phyloP scores from a whole-genome alignment of 2,113 vertebrate genomes.

The Nothoprocta perdicaria region DNA sequence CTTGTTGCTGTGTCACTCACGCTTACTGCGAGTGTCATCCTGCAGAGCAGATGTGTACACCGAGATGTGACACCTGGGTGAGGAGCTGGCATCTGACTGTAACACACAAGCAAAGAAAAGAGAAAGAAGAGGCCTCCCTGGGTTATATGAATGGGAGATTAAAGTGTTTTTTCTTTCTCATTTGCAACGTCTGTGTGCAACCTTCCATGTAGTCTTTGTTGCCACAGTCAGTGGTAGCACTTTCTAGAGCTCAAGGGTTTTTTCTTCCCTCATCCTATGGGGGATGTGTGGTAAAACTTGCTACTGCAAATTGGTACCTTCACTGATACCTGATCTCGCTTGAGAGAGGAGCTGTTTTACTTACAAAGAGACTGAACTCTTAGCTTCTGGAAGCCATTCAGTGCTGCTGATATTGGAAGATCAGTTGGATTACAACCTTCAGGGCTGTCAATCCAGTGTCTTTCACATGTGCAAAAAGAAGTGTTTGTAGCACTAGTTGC shows the following conservation, averaged over 20 bases:
- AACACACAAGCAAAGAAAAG: background rate
- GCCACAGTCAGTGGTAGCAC: background rate
- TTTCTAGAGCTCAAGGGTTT: background rate
- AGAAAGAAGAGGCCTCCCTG: background rate
- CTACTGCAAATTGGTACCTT: background rate
- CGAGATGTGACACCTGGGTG: background rate
- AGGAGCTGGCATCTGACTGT: background rate
- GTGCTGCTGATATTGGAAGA: background rate
- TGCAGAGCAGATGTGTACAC: background rate
- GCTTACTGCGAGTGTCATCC: constrained; percentile 13
- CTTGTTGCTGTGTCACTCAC: background rate
- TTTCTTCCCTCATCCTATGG: background rate
- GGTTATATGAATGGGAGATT: background rate
- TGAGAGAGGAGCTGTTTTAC: background rate
- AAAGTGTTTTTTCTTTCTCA: background rate
- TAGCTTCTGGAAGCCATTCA: background rate
- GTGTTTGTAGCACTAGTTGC: background rate
- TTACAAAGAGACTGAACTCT: background rate
- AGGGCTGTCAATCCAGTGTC: background rate
- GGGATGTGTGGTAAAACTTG: background rate
- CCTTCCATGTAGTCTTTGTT: background rate
- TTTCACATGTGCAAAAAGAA: background rate
- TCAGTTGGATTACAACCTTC: background rate
- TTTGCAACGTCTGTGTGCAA: background rate
- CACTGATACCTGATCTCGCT: background rate